Evolutionary conservation across 1,140 invertebrate species (phyloP).

Genomic region (Sminthurinus signatus): DNA sequence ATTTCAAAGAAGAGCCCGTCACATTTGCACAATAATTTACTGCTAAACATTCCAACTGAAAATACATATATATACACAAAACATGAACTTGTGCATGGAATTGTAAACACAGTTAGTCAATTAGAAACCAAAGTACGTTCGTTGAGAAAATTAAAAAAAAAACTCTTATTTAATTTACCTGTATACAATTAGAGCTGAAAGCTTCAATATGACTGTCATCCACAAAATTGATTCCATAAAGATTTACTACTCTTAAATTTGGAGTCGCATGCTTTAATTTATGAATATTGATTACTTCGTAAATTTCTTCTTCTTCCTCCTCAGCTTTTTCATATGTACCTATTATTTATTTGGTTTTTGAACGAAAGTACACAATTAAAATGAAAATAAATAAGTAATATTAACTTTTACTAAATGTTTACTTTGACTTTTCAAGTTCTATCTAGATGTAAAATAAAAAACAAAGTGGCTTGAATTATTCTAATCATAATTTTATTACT

Average conservation of each 20-base stretch:
- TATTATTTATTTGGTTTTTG: too few relatives aligned
- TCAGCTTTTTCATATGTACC: conserved; percentile 98
- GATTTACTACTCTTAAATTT: conserved; percentile 88
- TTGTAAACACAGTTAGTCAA: neutral
- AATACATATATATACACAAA: conserved; percentile 41
- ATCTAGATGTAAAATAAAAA: too few relatives aligned
- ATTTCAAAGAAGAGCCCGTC: conserved; percentile 92
- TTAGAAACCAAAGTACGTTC: too few relatives aligned
- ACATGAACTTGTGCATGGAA: neutral
- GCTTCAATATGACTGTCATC: conserved; percentile 99
- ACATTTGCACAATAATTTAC: conserved; percentile 96
- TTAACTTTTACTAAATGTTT: too few relatives aligned
- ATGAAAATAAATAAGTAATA: too few relatives aligned
- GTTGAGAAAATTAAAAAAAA: too few relatives aligned
- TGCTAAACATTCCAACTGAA: conserved; percentile 89
- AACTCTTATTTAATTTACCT: conserved; percentile 48
- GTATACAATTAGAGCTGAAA: conserved; percentile 88
- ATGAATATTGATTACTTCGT: conserved; percentile 99
- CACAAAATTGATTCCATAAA: conserved; percentile 96
- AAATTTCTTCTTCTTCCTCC: conserved; percentile 98
- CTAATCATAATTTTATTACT: too few relatives aligned
- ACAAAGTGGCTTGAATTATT: too few relatives aligned
- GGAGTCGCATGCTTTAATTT: conserved; percentile 89
- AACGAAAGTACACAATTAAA: too few relatives aligned
- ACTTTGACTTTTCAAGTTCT: too few relatives aligned